phyloP scores from a whole-genome alignment of 2,888 invertebrate genomes.

The Dusona sp. region DNA sequence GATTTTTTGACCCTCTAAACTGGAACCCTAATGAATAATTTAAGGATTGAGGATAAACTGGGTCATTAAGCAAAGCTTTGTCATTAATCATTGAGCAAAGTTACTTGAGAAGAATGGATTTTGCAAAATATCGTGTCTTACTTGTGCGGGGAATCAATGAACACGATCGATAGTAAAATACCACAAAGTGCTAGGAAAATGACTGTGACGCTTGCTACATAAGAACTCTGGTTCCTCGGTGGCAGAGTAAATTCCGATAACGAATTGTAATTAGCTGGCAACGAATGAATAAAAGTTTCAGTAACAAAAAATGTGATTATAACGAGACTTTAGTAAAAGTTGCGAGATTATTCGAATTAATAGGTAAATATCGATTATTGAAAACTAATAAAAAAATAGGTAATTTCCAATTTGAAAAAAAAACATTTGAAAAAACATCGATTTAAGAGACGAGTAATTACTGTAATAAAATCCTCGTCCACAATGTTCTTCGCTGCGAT shows the following conservation, averaged over 20 bases:
- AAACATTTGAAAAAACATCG: background rate
- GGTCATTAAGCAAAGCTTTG: too few relatives aligned
- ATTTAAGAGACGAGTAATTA: background rate
- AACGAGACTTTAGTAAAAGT: background rate
- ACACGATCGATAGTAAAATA: constrained; percentile 46
- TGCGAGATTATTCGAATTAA: background rate
- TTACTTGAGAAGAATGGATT: background rate
- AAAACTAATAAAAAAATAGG: too few relatives aligned
- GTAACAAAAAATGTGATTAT: background rate
- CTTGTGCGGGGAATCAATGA: constrained; percentile 62
- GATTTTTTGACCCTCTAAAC: too few relatives aligned
- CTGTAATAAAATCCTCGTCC: constrained; percentile 50
- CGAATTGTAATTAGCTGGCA: constrained; percentile 51
- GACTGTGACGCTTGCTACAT: constrained; percentile 46
- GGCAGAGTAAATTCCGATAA: constrained; percentile 61
- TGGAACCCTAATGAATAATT: background rate
- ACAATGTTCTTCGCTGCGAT: constrained; percentile 43
- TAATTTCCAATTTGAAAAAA: background rate
- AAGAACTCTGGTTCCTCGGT: constrained; percentile 56
- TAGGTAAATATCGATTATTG: background rate
- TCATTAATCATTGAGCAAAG: background rate
- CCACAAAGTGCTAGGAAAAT: constrained; percentile 48
- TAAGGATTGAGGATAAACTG: background rate
- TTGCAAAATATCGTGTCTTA: constrained; percentile 5
- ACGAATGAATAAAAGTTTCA: background rate